Base-by-base conservation (phyloP, 2,797 vertebrate species). In the Chloroceryle amazona region DNA sequence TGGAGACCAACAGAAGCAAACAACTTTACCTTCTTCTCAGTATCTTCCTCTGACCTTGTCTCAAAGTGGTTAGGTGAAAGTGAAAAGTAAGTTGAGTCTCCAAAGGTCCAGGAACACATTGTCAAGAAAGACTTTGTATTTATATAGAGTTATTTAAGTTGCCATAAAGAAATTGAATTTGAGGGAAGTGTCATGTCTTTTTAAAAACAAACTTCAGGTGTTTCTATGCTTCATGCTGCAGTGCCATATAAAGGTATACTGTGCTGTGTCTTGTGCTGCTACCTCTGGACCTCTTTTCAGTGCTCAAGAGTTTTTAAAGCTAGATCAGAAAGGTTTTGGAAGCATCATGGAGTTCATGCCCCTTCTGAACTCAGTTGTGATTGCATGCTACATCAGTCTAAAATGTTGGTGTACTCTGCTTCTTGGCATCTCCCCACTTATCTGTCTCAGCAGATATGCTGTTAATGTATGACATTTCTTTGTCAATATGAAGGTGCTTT, bases 41-140 rank as follows among this genome's bases (percentile, higher is more conserved):
- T 99, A 94, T 99, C 99, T 51, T 99, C 99, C 4, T 99, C 99
- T 91, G 99, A 99, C 95, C 99, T 99, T 35, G 99, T 99, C 67
- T 99, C 99, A 70, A 99, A 99, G 97, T 99, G 99, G 99, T 98
- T 99, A 37, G 99, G 99, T 86, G 99, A 99, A 97, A 99, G 99
- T 97, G 99, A 99, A 98, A 99, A 99, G 99, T 99, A 97, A 99
- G 99, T 98, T 61, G 25, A 86, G 46, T 90, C 79, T 19, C 35
- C 54, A 51, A 46, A 72, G 19, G 28, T 86, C 41, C 29, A 25
- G 54, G 9, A 83, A 86, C 79, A 58, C 25, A 6, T 15, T 65
- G 35, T 13, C 18, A 68, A 86, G 14, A 65, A 68, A n/a, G 79
- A 90, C 62, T 88, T 18, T n/a, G 29, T 90, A 3, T 88, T 16